A percentile compares a stretch with the other conserved stretches of the same genome.
phyloP scores from a whole-genome alignment of 2,113 vertebrate species.

The Lutjanus erythropterus region DNA sequence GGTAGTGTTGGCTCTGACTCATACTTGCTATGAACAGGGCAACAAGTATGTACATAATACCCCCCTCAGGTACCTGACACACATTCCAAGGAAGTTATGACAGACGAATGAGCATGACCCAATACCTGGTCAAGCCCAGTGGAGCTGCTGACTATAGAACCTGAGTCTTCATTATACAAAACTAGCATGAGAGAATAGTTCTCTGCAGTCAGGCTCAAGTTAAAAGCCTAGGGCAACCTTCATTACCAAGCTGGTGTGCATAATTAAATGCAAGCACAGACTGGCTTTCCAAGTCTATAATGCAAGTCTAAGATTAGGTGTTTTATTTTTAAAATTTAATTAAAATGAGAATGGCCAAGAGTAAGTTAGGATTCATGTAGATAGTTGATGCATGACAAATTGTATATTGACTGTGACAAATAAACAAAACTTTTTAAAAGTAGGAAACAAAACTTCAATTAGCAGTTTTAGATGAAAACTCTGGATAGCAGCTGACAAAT shows the following conservation, averaged over 20 bases:
- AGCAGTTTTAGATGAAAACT: not conserved
- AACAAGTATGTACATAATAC: not conserved
- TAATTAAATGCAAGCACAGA: slow-evolving; percentile 47
- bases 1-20: slow-evolving; percentile 9
- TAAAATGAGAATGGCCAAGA: not conserved
- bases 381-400: too few relatives aligned
- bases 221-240: slow-evolving; percentile 13
- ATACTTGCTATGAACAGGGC: not conserved
- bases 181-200: not conserved
- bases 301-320: slow-evolving; percentile 3
- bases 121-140: not conserved
- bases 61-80: slow-evolving; percentile 1
- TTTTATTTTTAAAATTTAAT: too few relatives aligned
- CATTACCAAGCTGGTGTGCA: slow-evolving; percentile 12
- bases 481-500: not conserved
- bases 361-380: too few relatives aligned
- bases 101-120: not conserved
- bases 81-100: slow-evolving; percentile 32
- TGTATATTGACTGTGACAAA: not conserved
- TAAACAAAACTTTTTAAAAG: not conserved
- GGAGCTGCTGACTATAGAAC: not conserved
- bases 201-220: not conserved
- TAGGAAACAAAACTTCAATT: not conserved
- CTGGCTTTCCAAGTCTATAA: too few relatives aligned
- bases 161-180: not conserved